Conservation (phyloP, 1,140 invertebrate species). For the Conus ventricosus region DNA sequence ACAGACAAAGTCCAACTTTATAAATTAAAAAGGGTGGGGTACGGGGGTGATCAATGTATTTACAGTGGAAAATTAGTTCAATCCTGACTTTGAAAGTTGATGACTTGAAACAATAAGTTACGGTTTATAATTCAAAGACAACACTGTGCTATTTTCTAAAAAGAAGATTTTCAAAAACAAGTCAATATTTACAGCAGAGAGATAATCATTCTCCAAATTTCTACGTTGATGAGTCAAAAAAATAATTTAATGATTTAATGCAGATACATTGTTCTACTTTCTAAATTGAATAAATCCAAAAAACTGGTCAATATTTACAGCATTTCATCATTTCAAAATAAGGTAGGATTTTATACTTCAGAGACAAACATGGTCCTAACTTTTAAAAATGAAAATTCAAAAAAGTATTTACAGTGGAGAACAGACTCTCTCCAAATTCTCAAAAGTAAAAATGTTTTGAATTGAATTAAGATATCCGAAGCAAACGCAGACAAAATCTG, state of each 20-base stretch:
- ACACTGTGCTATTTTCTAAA: neutral
- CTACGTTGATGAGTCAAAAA: neutral
- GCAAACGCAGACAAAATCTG: neutral
- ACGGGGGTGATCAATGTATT: neutral
- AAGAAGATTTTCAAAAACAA: neutral
- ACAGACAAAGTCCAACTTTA: neutral
- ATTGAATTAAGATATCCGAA: neutral
- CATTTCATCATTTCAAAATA: conserved; percentile 3
- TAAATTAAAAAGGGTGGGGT: no score
- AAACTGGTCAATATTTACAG: neutral
- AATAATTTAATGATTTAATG: conserved; percentile 1
- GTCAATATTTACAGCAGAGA: conserved; percentile 2
- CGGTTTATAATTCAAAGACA: neutral
- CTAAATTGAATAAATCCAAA: neutral
- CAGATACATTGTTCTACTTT: neutral
- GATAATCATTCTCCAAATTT: neutral
- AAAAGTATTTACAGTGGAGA: neutral
- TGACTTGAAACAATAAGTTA: neutral
- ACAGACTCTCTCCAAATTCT: neutral
- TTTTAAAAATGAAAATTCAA: neutral
- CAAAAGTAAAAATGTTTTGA: neutral
- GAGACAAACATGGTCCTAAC: neutral
- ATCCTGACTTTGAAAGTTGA: neutral
- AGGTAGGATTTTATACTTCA: neutral
- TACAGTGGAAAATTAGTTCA: neutral